phyloP scores from a whole-genome alignment of 2,888 invertebrate species.

The Pimpla rufipes region DNA sequence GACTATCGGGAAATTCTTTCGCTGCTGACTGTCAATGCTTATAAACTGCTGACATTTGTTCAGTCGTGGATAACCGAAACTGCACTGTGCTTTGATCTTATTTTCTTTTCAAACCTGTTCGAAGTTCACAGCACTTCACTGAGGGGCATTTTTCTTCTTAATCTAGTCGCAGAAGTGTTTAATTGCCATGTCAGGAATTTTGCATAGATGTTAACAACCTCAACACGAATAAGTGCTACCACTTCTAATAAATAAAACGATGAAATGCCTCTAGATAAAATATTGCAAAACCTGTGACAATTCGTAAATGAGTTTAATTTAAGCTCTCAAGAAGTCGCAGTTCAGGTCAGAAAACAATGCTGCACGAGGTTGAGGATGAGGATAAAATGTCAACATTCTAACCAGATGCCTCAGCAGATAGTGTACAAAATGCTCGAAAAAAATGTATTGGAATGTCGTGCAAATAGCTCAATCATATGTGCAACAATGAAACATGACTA shows the following conservation, averaged over 20 bases:
- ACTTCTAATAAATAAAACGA: not conserved
- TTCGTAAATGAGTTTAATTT: not conserved
- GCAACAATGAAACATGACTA: not conserved
- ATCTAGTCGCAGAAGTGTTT: not conserved
- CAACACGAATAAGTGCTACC: not conserved
- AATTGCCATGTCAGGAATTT: not conserved
- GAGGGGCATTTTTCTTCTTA: not conserved
- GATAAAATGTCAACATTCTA: not conserved
- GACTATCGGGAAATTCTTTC: conserved; percentile 57
- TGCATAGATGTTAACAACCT: not conserved
- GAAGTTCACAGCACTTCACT: not conserved
- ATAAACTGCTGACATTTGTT: not conserved
- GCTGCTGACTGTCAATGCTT: not conserved
- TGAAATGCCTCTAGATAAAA: not conserved
- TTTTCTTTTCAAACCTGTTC: not conserved
- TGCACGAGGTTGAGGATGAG: not conserved
- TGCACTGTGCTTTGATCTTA: not conserved
- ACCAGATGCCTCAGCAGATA: not conserved
- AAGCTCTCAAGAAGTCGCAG: not conserved
- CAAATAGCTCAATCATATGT: not conserved
- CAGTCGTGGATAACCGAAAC: not conserved
- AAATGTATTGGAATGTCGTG: not conserved
- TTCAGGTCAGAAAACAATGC: not conserved
- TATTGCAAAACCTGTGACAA: not conserved
- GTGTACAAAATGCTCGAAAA: not conserved